phyloP scores from a whole-genome alignment of 1,140 invertebrate genomes.

The Ladona fulva region DNA sequence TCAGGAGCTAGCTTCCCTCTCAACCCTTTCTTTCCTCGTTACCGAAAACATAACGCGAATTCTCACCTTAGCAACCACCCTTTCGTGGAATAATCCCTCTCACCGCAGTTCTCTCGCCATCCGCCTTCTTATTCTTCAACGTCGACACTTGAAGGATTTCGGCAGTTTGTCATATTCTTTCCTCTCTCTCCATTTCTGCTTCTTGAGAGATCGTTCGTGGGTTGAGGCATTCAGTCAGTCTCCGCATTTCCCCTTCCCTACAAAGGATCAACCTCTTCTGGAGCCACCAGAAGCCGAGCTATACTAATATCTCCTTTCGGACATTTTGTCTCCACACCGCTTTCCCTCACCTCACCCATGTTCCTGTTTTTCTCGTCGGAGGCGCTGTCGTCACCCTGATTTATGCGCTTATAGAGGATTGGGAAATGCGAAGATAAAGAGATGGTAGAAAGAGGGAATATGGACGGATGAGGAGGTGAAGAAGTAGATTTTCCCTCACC shows the following conservation, averaged over 20 bases:
- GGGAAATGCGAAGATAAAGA: background rate
- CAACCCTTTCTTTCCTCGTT: too few relatives aligned
- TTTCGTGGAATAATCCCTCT: background rate
- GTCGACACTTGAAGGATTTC: background rate
- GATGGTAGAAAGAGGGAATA: background rate
- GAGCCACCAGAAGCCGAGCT: background rate
- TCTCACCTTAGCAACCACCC: background rate
- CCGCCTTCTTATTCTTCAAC: background rate
- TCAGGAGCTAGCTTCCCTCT: too few relatives aligned
- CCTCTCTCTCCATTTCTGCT: background rate
- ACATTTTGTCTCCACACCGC: background rate
- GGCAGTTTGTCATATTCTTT: background rate
- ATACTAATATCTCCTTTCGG: constrained; percentile 3
- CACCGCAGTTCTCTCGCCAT: background rate
- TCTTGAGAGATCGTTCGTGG: background rate
- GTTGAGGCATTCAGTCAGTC: background rate
- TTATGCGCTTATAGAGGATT: background rate
- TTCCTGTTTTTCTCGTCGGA: background rate
- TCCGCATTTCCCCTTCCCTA: background rate
- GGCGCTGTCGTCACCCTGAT: background rate
- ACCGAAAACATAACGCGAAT: too few relatives aligned
- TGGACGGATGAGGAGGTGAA: background rate
- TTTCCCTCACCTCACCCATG: background rate
- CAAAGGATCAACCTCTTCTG: background rate
- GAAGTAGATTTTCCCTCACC: background rate